Conservation (phyloP, 2,113 vertebrate species). For the Lepidothrix coronata region DNA sequence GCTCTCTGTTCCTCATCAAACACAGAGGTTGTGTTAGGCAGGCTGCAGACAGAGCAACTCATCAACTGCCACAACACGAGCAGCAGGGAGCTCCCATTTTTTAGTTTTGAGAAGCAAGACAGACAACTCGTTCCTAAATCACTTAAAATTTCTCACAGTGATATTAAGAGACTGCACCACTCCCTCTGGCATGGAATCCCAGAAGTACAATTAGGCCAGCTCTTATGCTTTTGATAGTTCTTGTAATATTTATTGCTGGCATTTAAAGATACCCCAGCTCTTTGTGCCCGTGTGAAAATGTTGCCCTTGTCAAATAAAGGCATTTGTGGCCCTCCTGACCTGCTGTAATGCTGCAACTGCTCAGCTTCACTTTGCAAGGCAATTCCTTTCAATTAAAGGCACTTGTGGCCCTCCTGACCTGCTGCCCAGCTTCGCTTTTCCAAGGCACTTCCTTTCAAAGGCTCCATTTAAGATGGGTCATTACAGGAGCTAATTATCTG, state of each 20-base stretch:
- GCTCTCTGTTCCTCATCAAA: background rate
- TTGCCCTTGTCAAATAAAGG: background rate
- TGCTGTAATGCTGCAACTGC: background rate
- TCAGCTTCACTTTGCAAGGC: background rate
- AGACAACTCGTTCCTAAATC: background rate
- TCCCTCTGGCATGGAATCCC: background rate
- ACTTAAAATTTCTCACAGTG: background rate
- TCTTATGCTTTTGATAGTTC: background rate
- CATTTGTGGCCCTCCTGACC: background rate
- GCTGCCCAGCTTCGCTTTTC: background rate
- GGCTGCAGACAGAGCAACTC: background rate
- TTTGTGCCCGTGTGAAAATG: background rate
- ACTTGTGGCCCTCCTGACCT: background rate
- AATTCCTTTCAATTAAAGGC: background rate
- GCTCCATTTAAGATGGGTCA: background rate
- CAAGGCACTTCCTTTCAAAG: background rate
- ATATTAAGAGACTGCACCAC: background rate
- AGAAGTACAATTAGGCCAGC: background rate
- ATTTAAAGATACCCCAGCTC: background rate
- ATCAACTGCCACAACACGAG: background rate
- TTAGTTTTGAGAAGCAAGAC: background rate
- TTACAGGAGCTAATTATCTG: background rate
- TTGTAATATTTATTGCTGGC: background rate
- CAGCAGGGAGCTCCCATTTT: background rate
- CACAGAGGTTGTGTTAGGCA: background rate